These are phyloP conservation scores for Exocentrus adspersus DNA, from an alignment of 2,888 invertebrate genomes.

Conservation along the genomic window DNA sequence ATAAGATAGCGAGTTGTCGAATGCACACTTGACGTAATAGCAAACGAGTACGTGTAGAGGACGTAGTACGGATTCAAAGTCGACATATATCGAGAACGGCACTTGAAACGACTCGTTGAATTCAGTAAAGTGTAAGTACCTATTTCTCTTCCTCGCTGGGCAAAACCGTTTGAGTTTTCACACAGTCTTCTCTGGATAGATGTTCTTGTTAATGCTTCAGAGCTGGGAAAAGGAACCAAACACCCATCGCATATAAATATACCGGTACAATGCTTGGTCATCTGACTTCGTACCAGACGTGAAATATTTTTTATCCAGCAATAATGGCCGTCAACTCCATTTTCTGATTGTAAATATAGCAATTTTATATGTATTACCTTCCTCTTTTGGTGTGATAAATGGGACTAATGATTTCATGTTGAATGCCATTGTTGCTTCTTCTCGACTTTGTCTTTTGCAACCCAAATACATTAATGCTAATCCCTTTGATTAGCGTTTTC, in stretches of 20 bases:
- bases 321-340: background rate
- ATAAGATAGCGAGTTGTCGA: background rate
- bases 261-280: background rate
- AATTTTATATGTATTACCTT: background rate
- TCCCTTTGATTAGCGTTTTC: background rate
- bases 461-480: background rate
- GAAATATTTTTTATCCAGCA: too few relatives aligned
- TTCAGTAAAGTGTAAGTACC: background rate
- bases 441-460: background rate
- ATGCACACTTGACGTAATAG: background rate
- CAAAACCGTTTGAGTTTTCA: background rate
- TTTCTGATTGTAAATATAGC: background rate
- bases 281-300: background rate
- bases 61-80: background rate
- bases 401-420: background rate
- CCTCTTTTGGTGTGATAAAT: background rate
- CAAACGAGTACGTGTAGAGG: background rate
- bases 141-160: background rate
- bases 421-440: background rate
- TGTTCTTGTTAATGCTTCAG: background rate
- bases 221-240: background rate
- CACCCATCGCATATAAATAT: background rate
- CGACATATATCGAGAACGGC: background rate
- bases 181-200: background rate
- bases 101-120: background rate